phyloP scores from a whole-genome alignment of 2,888 invertebrate genomes.

The Drosophila fulvimacula region DNA sequence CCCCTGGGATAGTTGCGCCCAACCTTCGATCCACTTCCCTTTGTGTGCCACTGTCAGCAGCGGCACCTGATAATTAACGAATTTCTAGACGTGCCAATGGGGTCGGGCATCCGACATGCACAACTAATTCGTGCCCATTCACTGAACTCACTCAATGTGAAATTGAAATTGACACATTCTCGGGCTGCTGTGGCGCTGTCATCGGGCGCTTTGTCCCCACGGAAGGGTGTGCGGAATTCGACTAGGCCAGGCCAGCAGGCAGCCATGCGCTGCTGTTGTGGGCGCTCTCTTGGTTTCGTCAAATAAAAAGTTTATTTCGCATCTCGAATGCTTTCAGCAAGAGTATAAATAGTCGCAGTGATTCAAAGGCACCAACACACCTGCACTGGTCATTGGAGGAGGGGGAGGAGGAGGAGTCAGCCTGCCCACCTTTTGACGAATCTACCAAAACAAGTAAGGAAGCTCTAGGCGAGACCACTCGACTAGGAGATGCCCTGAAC shows the following conservation, averaged over 20 bases:
- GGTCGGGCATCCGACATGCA: slow-evolving; percentile 39
- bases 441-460: too few species aligned
- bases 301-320: slow-evolving; percentile 56
- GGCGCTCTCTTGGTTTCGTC: slow-evolving; percentile 44
- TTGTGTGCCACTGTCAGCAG: slow-evolving; percentile 33
- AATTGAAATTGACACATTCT: slow-evolving; percentile 56
- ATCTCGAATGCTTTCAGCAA: slow-evolving; percentile 51
- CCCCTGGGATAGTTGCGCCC: not conserved
- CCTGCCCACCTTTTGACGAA: slow-evolving; percentile 52
- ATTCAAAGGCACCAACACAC: slow-evolving; percentile 69
- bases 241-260: too few species aligned
- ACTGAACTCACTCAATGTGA: slow-evolving; percentile 66
- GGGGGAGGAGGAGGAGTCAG: too few species aligned
- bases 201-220: too few species aligned
- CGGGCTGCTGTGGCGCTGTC: not conserved
- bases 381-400: slow-evolving; percentile 52
- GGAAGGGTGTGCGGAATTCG: slow-evolving; percentile 8
- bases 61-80: slow-evolving; percentile 61
- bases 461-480: too few species aligned
- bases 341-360: slow-evolving; percentile 75
- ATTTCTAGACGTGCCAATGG: slow-evolving; percentile 61
- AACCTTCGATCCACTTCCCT: slow-evolving; percentile 19
- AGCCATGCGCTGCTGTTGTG: slow-evolving; percentile 28
- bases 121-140: slow-evolving; percentile 58
- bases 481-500: too few species aligned